These are phyloP conservation scores for Ornithoptera priamus DNA, from an alignment of 2,888 invertebrate genomes.

Conservation along the genomic window DNA sequence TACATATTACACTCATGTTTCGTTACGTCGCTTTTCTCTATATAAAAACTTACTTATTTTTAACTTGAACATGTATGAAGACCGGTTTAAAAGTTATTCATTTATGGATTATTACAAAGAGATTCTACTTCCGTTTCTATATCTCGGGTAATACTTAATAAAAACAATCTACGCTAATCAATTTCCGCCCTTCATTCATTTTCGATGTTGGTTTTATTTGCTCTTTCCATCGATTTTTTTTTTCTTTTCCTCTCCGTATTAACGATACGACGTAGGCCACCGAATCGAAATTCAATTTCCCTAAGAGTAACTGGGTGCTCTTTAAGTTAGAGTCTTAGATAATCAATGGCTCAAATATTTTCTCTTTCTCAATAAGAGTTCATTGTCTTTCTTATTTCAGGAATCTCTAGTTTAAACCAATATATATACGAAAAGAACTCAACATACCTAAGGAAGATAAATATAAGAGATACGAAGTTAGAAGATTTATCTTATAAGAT, in stretches of 20 bases:
- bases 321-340: conserved; percentile 24
- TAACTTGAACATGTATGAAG: too few relatives aligned
- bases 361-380: conserved; percentile 16
- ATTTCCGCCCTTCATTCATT: conserved; percentile 19
- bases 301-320: conserved; percentile 20
- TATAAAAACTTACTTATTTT: too few relatives aligned
- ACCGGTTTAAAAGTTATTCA: neutral
- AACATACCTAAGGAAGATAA: too few relatives aligned
- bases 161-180: conserved; percentile 22
- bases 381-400: conserved; percentile 17
- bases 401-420: neutral
- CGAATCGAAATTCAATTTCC: conserved; percentile 29
- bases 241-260: conserved; percentile 12
- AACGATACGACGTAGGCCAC: conserved; percentile 22
- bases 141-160: conserved; percentile 15
- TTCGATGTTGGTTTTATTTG: conserved; percentile 24
- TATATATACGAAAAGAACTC: neutral
- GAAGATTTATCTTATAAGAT: too few relatives aligned
- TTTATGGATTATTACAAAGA: neutral
- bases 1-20: too few relatives aligned
- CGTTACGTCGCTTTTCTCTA: too few relatives aligned
- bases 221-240: conserved; percentile 18
- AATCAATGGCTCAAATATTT: conserved; percentile 27
- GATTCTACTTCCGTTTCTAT: neutral
- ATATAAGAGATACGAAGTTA: too few relatives aligned